Conservation (phyloP, 2,113 vertebrate genomes). For the Calidris pugnax region DNA sequence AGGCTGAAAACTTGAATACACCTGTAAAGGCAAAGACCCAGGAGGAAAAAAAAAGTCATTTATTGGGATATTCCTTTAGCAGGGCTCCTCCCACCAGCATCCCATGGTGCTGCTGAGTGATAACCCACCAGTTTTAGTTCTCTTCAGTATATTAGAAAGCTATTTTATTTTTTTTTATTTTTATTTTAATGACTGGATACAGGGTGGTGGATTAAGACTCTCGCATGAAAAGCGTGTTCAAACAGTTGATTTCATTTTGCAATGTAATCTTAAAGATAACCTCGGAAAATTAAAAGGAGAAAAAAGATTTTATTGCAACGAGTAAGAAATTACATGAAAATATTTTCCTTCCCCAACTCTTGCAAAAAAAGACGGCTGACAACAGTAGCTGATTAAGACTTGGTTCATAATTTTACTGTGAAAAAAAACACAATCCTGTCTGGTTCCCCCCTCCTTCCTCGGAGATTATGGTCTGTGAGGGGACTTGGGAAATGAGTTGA, state of each 20-base stretch:
- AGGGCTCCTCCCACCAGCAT: rapidly evolving
- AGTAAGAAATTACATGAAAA: neutral
- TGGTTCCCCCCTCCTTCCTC: neutral
- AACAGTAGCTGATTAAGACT: neutral
- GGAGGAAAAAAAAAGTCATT: rapidly evolving
- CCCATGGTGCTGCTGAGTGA: neutral
- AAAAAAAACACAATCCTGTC: neutral
- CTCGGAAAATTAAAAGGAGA: neutral
- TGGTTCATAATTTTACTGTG: neutral
- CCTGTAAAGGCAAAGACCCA: neutral
- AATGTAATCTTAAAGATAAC: neutral
- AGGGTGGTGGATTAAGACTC: neutral
- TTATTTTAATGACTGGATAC: neutral
- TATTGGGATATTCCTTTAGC: neutral
- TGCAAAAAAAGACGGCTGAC: neutral
- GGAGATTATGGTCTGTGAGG: neutral
- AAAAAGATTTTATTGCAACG: neutral
- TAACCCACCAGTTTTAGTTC: neutral
- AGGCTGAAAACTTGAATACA: neutral
- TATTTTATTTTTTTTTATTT: neutral
- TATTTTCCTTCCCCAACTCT: neutral
- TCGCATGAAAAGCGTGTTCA: neutral
- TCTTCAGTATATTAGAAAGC: neutral
- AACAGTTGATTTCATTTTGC: neutral
- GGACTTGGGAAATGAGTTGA: neutral